Conservation (phyloP, 2,888 invertebrate species). For the Drosophila ezoana region DNA sequence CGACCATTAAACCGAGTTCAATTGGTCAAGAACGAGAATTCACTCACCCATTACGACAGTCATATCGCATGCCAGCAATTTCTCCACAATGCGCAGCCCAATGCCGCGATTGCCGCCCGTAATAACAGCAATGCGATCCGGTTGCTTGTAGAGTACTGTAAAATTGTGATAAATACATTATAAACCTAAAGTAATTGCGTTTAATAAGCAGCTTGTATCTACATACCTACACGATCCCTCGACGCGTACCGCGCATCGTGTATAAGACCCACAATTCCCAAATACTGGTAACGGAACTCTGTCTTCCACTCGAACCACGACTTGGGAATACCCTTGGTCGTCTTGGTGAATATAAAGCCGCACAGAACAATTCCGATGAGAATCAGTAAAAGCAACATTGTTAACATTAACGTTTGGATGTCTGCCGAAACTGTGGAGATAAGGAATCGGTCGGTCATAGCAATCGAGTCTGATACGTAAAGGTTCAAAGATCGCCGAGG, state of each 20-base stretch:
- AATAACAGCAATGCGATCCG: slow-evolving; percentile 90
- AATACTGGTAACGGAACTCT: slow-evolving; percentile 83
- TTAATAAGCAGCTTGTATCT: background rate
- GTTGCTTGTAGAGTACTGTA: slow-evolving; percentile 87
- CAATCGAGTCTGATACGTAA: background rate
- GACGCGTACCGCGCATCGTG: slow-evolving; percentile 80
- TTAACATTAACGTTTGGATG: slow-evolving; percentile 1
- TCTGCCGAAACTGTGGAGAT: slow-evolving; percentile 35
- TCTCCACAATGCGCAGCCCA: slow-evolving; percentile 91
- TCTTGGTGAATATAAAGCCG: slow-evolving; percentile 83
- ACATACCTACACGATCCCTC: slow-evolving; percentile 83
- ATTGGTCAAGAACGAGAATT: slow-evolving; percentile 14
- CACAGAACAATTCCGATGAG: slow-evolving; percentile 65
- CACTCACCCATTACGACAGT: slow-evolving; percentile 90
- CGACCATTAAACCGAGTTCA: slow-evolving; percentile 3
- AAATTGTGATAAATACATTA: slow-evolving; percentile 22
- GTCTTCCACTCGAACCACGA: slow-evolving; percentile 84
- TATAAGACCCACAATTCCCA: slow-evolving; percentile 80
- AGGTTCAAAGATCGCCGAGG: slow-evolving; percentile 46
- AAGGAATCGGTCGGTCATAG: slow-evolving; percentile 27
- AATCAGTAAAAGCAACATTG: slow-evolving; percentile 50
- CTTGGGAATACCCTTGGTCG: slow-evolving; percentile 84
- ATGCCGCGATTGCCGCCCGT: slow-evolving; percentile 96
- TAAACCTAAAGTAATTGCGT: slow-evolving; percentile 20
- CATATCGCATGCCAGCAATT: slow-evolving; percentile 91